Conservation (phyloP, 2,888 invertebrate genomes). For the Archips crataeganus region DNA sequence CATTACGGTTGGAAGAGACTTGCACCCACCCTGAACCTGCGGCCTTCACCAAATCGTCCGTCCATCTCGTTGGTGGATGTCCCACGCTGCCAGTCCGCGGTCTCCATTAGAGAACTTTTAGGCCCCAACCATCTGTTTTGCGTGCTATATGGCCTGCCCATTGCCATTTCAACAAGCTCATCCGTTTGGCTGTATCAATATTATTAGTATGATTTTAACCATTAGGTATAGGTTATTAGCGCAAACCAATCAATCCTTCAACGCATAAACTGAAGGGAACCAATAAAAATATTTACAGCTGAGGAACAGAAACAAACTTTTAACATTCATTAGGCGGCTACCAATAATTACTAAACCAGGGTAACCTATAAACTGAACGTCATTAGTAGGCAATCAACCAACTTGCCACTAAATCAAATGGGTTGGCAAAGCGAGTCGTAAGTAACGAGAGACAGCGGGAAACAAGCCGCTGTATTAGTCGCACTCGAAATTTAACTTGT, state of each 20-base stretch:
- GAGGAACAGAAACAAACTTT: conserved; percentile 31
- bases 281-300: conserved; percentile 27
- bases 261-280: conserved; percentile 8
- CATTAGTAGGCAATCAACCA: conserved; percentile 40
- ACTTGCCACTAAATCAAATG: conserved; percentile 40
- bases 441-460: conserved; percentile 2
- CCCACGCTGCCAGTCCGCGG: no score
- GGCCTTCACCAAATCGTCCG: no score
- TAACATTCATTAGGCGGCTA: conserved; percentile 38
- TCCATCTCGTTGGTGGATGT: no score
- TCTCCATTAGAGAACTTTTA: no score
- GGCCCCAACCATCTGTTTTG: no score
- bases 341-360: conserved; percentile 43
- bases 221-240: not conserved
- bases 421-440: conserved; percentile 6
- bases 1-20: no score
- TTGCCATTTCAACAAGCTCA: no score
- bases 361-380: conserved; percentile 41
- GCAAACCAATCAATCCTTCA: conserved; percentile 3
- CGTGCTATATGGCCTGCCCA: no score
- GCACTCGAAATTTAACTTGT: no score
- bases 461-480: no score
- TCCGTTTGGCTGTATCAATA: no score
- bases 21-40: no score
- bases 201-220: not conserved